A percentile compares a stretch with the other conserved stretches of the same genome.
Evolutionary conservation across 2,113 vertebrate species (phyloP).

Genomic region (Panthera leo): DNA sequence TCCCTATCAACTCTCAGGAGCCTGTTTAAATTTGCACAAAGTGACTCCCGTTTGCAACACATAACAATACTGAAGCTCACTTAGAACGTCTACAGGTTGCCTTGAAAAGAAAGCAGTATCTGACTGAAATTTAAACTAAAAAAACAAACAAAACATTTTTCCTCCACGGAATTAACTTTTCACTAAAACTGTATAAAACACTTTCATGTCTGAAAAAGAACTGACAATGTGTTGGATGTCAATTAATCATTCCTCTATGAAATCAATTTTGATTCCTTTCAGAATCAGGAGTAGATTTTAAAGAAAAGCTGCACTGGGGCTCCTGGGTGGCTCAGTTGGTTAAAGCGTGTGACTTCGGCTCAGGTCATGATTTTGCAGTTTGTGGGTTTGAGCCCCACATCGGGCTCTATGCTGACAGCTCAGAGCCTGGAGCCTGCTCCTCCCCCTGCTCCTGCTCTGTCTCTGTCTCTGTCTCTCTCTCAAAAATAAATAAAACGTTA

Average conservation of each 20-base stretch:
- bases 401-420: no score
- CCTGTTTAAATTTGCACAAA: slow-evolving; percentile 1
- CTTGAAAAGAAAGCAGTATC: neutral
- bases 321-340: no score
- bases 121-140: neutral
- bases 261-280: neutral
- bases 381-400: no score
- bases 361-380: no score
- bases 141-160: neutral
- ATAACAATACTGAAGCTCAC: neutral
- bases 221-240: neutral
- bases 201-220: neutral
- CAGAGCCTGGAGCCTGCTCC: no score
- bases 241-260: neutral
- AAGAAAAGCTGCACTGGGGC: neutral
- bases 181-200: neutral
- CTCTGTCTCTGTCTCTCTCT: no score
- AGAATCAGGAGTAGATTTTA: neutral
- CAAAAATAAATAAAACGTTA: no score
- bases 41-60: neutral
- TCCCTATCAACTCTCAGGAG: neutral
- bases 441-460: no score
- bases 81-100: neutral
- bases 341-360: no score
- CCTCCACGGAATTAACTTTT: neutral